Evolutionary conservation across 2,797 vertebrate species (phyloP).

Genomic region (Notolabrus celidotus): DNA sequence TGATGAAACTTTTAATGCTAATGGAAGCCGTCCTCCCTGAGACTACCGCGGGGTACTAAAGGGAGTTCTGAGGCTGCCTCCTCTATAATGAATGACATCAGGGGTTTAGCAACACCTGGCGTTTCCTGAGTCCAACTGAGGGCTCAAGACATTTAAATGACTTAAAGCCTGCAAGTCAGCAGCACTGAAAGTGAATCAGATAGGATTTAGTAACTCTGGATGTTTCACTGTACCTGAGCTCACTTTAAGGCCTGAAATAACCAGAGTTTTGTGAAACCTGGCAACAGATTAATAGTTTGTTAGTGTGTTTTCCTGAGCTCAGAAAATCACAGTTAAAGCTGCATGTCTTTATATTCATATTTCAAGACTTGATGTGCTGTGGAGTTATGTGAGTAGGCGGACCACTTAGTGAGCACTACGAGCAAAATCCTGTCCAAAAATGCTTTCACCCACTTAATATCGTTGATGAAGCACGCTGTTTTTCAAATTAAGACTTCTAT

Average conservation of each 20-base stretch:
- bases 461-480: neutral
- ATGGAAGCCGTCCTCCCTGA: neutral
- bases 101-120: neutral
- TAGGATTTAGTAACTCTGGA: neutral
- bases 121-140: neutral
- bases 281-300: neutral
- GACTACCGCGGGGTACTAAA: constrained; percentile 3
- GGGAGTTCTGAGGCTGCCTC: neutral
- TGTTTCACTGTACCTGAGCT: neutral
- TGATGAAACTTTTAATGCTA: constrained; percentile 11
- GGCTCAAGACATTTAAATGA: constrained; percentile 9
- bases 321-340: neutral
- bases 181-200: neutral
- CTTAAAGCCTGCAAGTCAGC: neutral
- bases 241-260: no score
- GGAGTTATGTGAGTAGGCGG: constrained; percentile 6
- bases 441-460: neutral
- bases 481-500: neutral
- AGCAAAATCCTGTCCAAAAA: neutral
- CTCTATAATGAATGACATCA: neutral
- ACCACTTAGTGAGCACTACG: constrained; percentile 3
- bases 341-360: neutral
- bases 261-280: no score
- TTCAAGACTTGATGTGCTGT: neutral
- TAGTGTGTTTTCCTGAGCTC: no score